Evolutionary conservation across 2,888 invertebrate species (phyloP), one percentile per base, ranked within the genome.

Genomic region (Orgyia antiqua): DNA sequence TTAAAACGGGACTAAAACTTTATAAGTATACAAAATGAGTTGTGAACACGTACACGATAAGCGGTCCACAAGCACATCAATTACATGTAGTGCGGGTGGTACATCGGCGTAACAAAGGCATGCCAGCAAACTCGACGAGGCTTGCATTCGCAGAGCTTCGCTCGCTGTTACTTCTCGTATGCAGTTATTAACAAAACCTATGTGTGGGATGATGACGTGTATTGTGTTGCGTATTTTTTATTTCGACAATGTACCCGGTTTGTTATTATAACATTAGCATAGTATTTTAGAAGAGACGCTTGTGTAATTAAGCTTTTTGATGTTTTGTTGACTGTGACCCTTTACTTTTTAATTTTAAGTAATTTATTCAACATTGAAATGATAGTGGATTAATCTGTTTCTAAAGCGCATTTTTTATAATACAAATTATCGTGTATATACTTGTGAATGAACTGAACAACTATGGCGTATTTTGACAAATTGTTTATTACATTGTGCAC

Each of bases 41-140:
- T 6, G 15, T 15, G 15, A 15, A 15, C n/a, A n/a, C 20, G 20
- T 37, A 36, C 50, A 48, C 51, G 53, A 53, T 65, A 64, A 69
- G 66, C 63, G 55, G 59, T 51, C 45, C 44, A 52, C 53, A 40
- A 51, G 54, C 44, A 45, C 64, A 67, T 67, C 66, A 66, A 66
- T 69, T 65, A 61, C 51, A 55, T 37, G 50, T 50, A 39, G 35
- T 57, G 35, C 47, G 49, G 48, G 44, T 39, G 43, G 51, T 34
- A 47, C 46, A 56, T 45, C 49, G 55, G 39, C 51, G 44, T 51
- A 67, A 71, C 64, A 68, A 70, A 68, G 63, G 59, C 54, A 53
- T 51, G 51, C 50, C 49, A 51, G 46, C 53, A 38, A 28, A 46
- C 45, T 39, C 38, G 39, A 45, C 41, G 40, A 45, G 42, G 29